Base-by-base conservation (phyloP, 2,888 invertebrate genomes). In the Lampropteryx suffumata region DNA sequence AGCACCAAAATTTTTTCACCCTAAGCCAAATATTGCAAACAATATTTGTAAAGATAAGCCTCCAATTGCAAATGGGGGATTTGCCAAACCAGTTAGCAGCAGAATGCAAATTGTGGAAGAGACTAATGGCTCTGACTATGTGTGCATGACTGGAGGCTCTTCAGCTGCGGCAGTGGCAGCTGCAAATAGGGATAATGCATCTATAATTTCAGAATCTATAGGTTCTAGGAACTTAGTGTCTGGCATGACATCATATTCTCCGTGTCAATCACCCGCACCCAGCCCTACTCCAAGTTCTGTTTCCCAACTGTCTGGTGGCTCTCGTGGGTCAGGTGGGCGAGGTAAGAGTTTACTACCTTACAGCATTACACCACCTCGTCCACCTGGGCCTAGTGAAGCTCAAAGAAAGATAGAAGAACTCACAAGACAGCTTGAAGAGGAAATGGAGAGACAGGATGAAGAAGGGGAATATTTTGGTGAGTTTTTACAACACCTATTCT, bases 401-500 rank as follows among this genome's bases (percentile, higher is more conserved):
- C 96, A 98, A 82, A 93, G 95, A 48, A 98, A 98, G 87, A 95
- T 98, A 70, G 98, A 98, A 80, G 97, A 97, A 73, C 92, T 98
- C 57, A 98, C 98, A 9, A 92, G 96, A 43, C 97, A 97, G 75
- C 92, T 98, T 59, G 98, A 98, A 79, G 97, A 97, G 78, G 97
- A 98, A 91, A 96, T 99, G 94, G 98, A 98, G 79, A 95, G 96
- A 68, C 96, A 96, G 71, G 97, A 97, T 84, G 97, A 97, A 67
- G 96, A 97, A 80, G 98, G 98, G 65, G 98, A 98, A 91, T 98
- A 98, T 84, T 98, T 98, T 91, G 98, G 98, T 97, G 89, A 91
- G 91, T 66, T 29, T 17, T 9, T 8, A 17, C 17, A 17, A 17
- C 2, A 17, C 17, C 4, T 17, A 4, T 17, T 17, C 4, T 17